Conservation (phyloP, 2,888 invertebrate genomes). For the Drosophila anceps region DNA sequence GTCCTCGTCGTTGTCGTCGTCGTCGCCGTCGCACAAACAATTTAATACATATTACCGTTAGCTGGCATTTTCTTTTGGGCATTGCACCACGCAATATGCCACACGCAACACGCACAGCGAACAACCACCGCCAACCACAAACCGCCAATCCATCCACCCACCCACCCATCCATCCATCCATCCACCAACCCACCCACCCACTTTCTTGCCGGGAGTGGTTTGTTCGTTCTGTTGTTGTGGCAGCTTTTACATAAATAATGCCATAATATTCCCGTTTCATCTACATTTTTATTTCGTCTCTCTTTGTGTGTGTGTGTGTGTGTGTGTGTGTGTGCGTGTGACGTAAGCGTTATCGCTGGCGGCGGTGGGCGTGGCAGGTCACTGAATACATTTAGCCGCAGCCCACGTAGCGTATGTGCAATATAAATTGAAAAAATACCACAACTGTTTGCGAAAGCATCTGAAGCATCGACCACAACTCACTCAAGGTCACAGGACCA, state of each 20-base stretch:
- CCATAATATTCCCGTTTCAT: conserved; percentile 65
- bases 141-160: neutral
- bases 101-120: conserved; percentile 14
- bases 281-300: conserved; percentile 26
- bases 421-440: conserved; percentile 12
- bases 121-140: neutral
- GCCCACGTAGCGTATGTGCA: conserved; percentile 36
- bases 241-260: conserved; percentile 66
- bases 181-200: neutral
- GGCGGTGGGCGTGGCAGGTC: neutral
- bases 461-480: conserved; percentile 13
- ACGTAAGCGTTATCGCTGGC: conserved; percentile 7
- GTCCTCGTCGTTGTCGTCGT: neutral
- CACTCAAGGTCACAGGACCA: conserved; percentile 48
- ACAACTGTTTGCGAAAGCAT: conserved; percentile 13
- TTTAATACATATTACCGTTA: conserved; percentile 59
- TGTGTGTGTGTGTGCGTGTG: conserved; percentile 9
- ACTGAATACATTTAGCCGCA: neutral
- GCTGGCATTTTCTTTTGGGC: conserved; percentile 48
- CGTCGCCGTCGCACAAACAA: conserved; percentile 34
- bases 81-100: conserved; percentile 24
- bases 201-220: neutral
- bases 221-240: conserved; percentile 10
- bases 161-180: neutral
- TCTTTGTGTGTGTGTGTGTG: neutral